A percentile compares a stretch with the other conserved stretches of the same genome.
phyloP scores from a whole-genome alignment of 2,888 invertebrate genomes.

The Sphecodes monilicornis region DNA sequence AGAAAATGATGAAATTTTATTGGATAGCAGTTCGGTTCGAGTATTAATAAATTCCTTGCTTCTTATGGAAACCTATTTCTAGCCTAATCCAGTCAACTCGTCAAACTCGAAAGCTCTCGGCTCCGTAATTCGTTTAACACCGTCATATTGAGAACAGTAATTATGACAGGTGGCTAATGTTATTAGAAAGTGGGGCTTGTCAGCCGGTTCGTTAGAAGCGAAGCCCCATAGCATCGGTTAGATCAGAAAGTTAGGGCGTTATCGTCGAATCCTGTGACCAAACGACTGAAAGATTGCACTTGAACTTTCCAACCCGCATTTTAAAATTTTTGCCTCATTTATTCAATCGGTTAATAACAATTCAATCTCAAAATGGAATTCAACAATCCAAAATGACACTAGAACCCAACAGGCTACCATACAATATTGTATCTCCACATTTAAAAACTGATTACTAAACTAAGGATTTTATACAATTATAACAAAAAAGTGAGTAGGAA shows the following conservation, averaged over 20 bases:
- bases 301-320: not conserved
- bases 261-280: not conserved
- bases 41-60: not conserved
- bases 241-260: conserved; percentile 26
- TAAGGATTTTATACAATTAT: too few relatives aligned
- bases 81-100: conserved; percentile 14
- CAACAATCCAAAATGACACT: too few relatives aligned
- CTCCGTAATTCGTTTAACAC: conserved; percentile 38
- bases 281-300: not conserved
- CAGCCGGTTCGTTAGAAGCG: conserved; percentile 19
- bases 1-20: not conserved
- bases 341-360: not conserved
- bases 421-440: too few relatives aligned
- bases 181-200: conserved; percentile 56
- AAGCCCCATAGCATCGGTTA: conserved; percentile 34
- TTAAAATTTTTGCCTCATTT: not conserved
- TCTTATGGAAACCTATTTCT: not conserved
- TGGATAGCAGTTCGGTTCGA: not conserved
- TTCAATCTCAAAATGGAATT: not conserved
- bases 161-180: conserved; percentile 61
- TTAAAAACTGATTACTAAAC: too few relatives aligned
- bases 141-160: conserved; percentile 34
- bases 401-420: too few relatives aligned
- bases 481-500: too few relatives aligned
- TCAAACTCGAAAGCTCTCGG: conserved; percentile 11